These are phyloP conservation scores for Bombyx mandarina DNA, from an alignment of 1,140 invertebrate species.

Conservation along the genomic window DNA sequence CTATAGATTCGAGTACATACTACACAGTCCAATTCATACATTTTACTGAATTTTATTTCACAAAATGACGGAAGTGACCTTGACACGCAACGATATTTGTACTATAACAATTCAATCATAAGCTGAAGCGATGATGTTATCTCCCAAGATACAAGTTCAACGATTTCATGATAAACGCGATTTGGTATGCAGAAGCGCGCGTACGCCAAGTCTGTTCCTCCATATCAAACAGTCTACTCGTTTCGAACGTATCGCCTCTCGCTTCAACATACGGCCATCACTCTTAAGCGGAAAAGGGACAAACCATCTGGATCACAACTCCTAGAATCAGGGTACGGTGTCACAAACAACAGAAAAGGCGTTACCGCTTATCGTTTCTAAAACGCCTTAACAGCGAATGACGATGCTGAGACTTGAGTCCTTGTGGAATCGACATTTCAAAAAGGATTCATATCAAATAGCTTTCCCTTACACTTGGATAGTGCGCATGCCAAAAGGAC, in stretches of 20 bases:
- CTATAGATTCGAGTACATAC: no score
- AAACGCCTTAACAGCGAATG: conserved; percentile 30
- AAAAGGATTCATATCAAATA: conserved; percentile 65
- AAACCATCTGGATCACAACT: conserved; percentile 41
- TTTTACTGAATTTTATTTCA: no score
- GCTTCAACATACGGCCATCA: conserved; percentile 18
- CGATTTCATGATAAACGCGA: conserved; percentile 42
- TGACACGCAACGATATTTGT: no score
- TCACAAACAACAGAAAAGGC: conserved; percentile 69
- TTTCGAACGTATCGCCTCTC: conserved; percentile 22
- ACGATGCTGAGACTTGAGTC: conserved; percentile 35
- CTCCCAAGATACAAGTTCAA: conserved; percentile 56
- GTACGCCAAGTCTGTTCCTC: conserved; percentile 32
- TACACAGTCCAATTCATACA: no score
- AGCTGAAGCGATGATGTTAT: conserved; percentile 29
- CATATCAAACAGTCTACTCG: conserved; percentile 49
- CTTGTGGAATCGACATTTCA: conserved; percentile 24
- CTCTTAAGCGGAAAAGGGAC: conserved; percentile 25
- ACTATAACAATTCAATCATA: no score
- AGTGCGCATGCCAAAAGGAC: conserved; percentile 35
- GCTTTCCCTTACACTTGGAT: conserved; percentile 66
- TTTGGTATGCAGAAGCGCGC: conserved; percentile 49
- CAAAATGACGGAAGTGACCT: no score
- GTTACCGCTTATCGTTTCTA: conserved; percentile 28
- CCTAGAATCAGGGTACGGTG: conserved; percentile 59